Conservation (phyloP, 2,888 invertebrate species). For the Sympetrum striolatum region DNA sequence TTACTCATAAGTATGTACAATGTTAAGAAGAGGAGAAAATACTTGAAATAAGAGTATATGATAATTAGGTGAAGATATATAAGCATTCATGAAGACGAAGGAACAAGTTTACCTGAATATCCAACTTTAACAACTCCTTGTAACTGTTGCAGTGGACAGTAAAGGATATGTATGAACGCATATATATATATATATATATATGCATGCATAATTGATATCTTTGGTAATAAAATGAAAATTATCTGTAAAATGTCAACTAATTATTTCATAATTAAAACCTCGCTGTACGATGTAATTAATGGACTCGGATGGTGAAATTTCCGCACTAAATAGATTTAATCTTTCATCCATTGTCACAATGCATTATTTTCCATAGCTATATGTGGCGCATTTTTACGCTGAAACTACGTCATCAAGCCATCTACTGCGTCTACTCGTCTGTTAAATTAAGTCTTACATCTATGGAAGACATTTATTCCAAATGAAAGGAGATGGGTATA, state of each 20-base stretch:
- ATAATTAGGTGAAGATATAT: slow-evolving; percentile 4
- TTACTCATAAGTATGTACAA: neutral
- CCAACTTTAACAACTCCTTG: neutral
- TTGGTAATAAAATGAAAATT: slow-evolving; percentile 38
- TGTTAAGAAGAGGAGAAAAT: neutral
- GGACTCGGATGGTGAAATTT: too few species aligned
- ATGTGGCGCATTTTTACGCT: too few species aligned
- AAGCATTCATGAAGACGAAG: neutral
- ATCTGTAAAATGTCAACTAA: neutral
- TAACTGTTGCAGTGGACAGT: slow-evolving; percentile 21
- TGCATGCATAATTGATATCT: slow-evolving; percentile 21
- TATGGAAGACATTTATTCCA: too few species aligned
- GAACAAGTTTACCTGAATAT: slow-evolving; percentile 10
- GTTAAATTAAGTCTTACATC: too few species aligned
- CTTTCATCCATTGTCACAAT: too few species aligned
- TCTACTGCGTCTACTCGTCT: too few species aligned
- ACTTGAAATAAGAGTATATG: neutral
- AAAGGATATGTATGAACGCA: neutral
- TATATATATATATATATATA: neutral
- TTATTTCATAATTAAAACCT: too few species aligned
- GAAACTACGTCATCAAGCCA: too few species aligned
- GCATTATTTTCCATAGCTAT: too few species aligned
- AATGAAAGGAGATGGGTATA: too few species aligned
- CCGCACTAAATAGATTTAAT: too few species aligned
- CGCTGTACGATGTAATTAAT: too few species aligned